These are phyloP conservation scores for Taeniopygia guttata DNA, from an alignment of 2,797 vertebrate species.

Conservation along the genomic window DNA sequence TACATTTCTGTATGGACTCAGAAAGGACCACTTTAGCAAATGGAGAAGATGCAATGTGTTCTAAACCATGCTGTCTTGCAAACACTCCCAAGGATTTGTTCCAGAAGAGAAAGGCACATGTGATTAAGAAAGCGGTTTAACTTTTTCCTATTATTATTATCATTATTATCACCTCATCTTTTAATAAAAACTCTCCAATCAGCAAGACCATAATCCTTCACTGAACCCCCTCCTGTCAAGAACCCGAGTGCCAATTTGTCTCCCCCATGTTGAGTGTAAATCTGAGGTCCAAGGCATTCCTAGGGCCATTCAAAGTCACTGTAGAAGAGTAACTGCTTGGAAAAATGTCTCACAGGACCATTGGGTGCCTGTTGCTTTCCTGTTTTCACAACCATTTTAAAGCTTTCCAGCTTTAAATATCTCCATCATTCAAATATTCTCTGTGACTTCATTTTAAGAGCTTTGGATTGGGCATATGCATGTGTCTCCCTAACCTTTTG, in stretches of 20 bases:
- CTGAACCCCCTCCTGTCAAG: neutral
- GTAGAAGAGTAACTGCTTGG: neutral
- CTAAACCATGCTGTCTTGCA: neutral
- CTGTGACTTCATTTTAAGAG: neutral
- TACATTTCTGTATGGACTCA: neutral
- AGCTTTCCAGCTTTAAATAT: too few species aligned
- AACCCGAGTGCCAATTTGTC: neutral
- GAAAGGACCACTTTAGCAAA: neutral
- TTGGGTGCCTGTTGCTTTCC: neutral
- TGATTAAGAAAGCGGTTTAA: neutral
- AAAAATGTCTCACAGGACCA: neutral
- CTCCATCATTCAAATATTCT: neutral
- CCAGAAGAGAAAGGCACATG: neutral
- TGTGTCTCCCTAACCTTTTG: neutral
- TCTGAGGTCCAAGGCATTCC: neutral
- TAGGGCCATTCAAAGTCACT: neutral
- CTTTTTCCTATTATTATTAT: neutral
- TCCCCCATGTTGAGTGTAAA: neutral
- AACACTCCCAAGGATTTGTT: neutral
- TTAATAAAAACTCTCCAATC: neutral
- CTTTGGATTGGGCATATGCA: neutral
- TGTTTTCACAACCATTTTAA: neutral
- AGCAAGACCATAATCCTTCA: neutral
- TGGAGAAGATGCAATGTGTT: rapidly evolving
- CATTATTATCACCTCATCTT: neutral